Percentiles rank a stretch among this genome's conserved stretches.
These are phyloP conservation scores for Danionella dracula DNA, from an alignment of 2,797 vertebrate species.

Conservation along the genomic window DNA sequence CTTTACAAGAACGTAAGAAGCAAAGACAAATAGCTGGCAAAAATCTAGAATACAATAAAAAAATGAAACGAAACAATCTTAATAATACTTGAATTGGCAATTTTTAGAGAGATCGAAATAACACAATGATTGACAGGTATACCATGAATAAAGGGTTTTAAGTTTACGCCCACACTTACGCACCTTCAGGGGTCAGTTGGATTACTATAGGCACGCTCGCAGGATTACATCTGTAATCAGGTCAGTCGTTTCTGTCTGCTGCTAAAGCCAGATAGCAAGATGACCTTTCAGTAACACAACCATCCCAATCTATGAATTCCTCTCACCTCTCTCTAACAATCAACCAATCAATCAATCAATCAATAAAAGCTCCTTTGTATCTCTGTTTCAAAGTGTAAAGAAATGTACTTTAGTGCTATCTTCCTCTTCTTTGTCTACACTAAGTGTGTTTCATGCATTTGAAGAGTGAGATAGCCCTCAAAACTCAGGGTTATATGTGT, in stretches of 20 bases:
- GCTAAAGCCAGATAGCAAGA: conserved; percentile 39
- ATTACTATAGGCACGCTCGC: conserved; percentile 56
- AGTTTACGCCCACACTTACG: neutral
- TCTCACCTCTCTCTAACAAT: conserved; percentile 6
- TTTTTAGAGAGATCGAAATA: no score
- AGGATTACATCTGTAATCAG: conserved; percentile 69
- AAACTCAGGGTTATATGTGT: no score
- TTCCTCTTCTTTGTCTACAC: neutral
- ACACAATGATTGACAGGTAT: neutral
- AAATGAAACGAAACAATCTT: no score
- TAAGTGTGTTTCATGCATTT: no score
- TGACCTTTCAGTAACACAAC: conserved; percentile 41
- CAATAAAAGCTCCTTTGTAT: conserved; percentile 1
- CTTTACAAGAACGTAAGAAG: no score
- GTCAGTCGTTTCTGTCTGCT: conserved; percentile 57
- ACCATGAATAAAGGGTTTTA: conserved; percentile 26
- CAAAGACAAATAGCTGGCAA: no score
- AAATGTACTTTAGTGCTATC: no score
- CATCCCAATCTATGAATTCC: conserved; percentile 15
- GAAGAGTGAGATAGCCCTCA: no score
- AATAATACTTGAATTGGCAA: no score
- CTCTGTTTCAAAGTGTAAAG: conserved; percentile 6
- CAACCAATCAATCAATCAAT: neutral
- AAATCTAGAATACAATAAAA: no score
- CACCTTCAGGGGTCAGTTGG: conserved; percentile 55